Evolutionary conservation across 2,888 invertebrate species (phyloP).

Genomic region (Melinaea menophilus): DNA sequence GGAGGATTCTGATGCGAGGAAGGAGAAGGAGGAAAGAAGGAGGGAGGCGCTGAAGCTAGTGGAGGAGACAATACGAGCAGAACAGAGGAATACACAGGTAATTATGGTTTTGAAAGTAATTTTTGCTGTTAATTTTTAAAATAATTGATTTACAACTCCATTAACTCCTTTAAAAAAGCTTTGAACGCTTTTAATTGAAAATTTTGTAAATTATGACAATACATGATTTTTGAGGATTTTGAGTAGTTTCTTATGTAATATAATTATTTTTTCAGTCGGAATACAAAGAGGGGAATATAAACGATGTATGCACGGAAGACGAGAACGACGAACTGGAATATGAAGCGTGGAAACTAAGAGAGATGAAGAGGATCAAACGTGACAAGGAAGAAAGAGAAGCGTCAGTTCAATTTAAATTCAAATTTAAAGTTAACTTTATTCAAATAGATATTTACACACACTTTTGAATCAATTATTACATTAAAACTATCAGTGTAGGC

Average conservation of each 20-base stretch:
- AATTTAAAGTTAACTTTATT: no score
- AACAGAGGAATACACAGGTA: constrained; percentile 81
- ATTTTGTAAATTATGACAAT: no score
- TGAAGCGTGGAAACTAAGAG: constrained; percentile 98
- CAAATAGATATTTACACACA: no score
- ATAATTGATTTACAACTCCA: not conserved
- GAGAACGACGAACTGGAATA: constrained; percentile 98
- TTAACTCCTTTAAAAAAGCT: no score
- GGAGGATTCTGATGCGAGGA: constrained; percentile 88
- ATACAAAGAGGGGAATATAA: constrained; percentile 85
- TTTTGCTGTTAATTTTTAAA: constrained; percentile 9
- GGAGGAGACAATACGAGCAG: constrained; percentile 92
- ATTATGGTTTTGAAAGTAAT: constrained; percentile 4
- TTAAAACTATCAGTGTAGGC: no score
- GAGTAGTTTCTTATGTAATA: not conserved
- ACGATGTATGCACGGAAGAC: constrained; percentile 94
- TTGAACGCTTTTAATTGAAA: no score
- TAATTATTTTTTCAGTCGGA: constrained; percentile 65
- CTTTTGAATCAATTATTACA: no score
- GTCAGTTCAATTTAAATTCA: constrained; percentile 72
- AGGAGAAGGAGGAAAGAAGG: constrained; percentile 91
- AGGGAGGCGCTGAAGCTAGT: constrained; percentile 93
- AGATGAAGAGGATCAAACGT: constrained; percentile 96
- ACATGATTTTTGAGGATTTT: no score
- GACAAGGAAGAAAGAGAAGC: constrained; percentile 97